phyloP scores from a whole-genome alignment of 2,888 invertebrate genomes.

The Hipparchia semele region DNA sequence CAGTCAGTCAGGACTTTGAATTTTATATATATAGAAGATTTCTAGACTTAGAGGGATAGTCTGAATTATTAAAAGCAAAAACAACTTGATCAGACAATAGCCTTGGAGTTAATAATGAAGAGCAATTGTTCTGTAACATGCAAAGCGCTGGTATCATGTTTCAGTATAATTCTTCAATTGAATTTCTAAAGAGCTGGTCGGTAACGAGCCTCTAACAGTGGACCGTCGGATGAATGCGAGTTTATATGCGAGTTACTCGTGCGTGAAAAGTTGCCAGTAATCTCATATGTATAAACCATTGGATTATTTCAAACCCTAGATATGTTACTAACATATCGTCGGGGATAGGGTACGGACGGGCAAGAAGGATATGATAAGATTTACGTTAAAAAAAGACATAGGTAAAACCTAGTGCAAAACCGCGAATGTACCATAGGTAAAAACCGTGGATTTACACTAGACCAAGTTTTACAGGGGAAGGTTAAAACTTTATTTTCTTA shows the following conservation, averaged over 20 bases:
- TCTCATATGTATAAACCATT: conserved; percentile 4
- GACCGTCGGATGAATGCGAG: conserved; percentile 17
- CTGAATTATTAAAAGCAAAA: conserved; percentile 8
- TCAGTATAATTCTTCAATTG: conserved; percentile 31
- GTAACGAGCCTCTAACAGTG: background rate
- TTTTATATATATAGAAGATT: no score
- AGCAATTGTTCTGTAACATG: conserved; percentile 30
- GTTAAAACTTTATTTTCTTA: no score
- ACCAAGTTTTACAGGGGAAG: no score
- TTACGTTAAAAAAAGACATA: no score
- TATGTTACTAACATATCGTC: background rate
- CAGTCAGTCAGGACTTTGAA: no score
- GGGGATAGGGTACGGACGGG: background rate
- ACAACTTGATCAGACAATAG: conserved; percentile 13
- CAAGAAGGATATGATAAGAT: no score
- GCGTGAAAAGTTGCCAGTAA: conserved; percentile 21
- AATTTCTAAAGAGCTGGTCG: conserved; percentile 23
- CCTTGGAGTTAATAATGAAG: conserved; percentile 19
- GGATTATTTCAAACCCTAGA: background rate
- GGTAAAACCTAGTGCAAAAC: no score
- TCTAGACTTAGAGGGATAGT: background rate
- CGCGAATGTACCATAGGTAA: no score
- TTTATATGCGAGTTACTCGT: conserved; percentile 25
- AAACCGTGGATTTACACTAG: no score
- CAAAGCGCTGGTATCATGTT: conserved; percentile 27